Evolutionary conservation across 30 jellyfish, hydroid and myxozoan genomes (phyloP).

Genomic region (Mastigias papua): DNA sequence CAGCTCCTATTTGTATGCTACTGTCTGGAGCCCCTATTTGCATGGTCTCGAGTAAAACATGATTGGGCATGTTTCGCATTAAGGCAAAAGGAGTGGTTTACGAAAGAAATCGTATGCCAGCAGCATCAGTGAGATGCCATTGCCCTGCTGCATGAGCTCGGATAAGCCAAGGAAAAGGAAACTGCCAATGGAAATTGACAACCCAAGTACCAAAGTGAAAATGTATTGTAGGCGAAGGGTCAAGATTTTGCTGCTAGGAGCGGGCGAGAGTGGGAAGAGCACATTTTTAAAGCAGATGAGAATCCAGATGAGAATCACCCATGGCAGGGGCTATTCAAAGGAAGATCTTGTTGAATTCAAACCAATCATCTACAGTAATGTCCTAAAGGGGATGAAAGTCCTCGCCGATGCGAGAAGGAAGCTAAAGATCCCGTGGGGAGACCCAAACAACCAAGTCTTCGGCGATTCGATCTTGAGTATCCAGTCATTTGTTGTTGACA

Average conservation of each 20-base stretch:
- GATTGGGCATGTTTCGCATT: too few relatives aligned
- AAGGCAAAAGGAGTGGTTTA: conserved; percentile 84
- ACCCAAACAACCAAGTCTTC: conserved; percentile 87
- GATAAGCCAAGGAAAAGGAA: conserved; percentile 90
- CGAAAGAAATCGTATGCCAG: conserved; percentile 4
- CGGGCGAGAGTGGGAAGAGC: conserved; percentile 99
- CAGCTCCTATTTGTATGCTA: too few relatives aligned
- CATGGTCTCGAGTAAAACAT: too few relatives aligned
- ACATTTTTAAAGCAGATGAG: conserved; percentile 98
- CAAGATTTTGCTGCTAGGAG: conserved; percentile 96
- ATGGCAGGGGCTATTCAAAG: conserved; percentile 90
- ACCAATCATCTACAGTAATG: conserved; percentile 95
- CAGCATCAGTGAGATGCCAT: conserved; percentile 73
- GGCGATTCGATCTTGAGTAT: conserved; percentile 90
- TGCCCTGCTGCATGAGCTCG: conserved; percentile 95
- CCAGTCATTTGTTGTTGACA: conserved; percentile 85
- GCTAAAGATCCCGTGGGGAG: conserved; percentile 97
- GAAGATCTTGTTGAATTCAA: conserved; percentile 88
- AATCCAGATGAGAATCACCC: conserved; percentile 94
- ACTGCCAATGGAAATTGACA: conserved; percentile 88
- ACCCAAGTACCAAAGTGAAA: conserved; percentile 92
- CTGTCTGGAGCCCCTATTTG: too few relatives aligned
- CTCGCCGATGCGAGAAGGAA: conserved; percentile 99
- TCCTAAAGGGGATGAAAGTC: conserved; percentile 96
- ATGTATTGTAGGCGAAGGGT: conserved; percentile 90